Percentiles rank a stretch among this genome's conserved stretches.
These are phyloP conservation scores for Hyles lineata DNA, from an alignment of 2,888 invertebrate genomes.

Conservation along the genomic window DNA sequence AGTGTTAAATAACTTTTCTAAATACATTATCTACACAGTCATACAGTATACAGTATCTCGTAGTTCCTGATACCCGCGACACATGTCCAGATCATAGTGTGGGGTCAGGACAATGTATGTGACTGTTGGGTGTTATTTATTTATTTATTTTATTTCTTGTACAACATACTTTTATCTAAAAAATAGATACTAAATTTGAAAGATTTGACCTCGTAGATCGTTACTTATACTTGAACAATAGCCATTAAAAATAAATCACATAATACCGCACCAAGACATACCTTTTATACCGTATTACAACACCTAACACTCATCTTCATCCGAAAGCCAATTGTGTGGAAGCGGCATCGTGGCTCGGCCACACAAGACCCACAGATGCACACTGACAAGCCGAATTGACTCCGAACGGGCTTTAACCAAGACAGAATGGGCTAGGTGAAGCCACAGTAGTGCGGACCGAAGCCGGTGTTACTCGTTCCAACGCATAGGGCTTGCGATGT, in stretches of 20 bases:
- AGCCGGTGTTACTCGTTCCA: neutral
- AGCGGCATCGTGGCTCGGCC: neutral
- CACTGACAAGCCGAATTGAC: conserved; percentile 2
- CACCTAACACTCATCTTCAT: neutral
- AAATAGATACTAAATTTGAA: no score
- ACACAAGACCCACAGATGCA: neutral
- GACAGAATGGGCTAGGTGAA: conserved; percentile 8
- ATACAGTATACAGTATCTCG: no score
- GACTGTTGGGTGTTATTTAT: no score
- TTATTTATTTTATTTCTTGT: no score
- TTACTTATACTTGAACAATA: no score
- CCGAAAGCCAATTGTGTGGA: neutral
- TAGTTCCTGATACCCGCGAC: no score
- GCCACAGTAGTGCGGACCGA: conserved; percentile 6
- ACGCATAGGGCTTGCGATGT: neutral
- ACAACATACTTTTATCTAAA: no score
- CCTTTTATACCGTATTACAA: neutral
- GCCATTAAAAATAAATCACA: neutral
- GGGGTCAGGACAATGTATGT: no score
- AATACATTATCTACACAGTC: no score
- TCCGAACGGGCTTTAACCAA: conserved; percentile 12
- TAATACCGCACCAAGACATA: neutral
- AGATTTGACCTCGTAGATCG: no score
- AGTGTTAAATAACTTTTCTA: no score
- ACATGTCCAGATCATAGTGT: no score